phyloP scores from a whole-genome alignment of 2,888 invertebrate genomes.

The Plagiodera versicolora region DNA sequence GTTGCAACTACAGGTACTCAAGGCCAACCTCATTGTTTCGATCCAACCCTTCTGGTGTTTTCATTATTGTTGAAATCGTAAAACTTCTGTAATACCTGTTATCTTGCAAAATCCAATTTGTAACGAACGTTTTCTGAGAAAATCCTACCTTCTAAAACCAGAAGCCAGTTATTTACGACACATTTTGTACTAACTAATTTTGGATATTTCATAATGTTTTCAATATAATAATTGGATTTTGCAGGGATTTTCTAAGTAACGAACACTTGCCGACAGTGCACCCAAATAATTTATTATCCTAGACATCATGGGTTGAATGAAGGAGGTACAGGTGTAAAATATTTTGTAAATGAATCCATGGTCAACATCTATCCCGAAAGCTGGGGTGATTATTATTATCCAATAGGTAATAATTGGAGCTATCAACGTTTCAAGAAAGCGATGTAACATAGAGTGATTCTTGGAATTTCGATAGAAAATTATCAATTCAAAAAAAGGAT shows the following conservation, averaged over 20 bases:
- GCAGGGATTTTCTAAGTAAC: conserved; percentile 17
- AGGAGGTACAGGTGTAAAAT: too few relatives aligned
- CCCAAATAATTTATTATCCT: too few relatives aligned
- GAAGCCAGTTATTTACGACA: conserved; percentile 17
- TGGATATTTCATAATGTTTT: conserved; percentile 5
- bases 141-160: background rate
- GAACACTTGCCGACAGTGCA: background rate
- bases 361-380: too few relatives aligned
- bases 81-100: conserved; percentile 7
- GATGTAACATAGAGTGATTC: too few relatives aligned
- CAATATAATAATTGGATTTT: conserved; percentile 24
- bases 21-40: background rate
- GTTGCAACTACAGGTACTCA: too few relatives aligned
- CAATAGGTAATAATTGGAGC: too few relatives aligned
- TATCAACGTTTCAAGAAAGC: too few relatives aligned
- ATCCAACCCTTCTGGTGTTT: background rate
- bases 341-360: too few relatives aligned
- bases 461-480: too few relatives aligned
- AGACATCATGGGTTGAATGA: too few relatives aligned
- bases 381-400: too few relatives aligned
- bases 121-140: background rate
- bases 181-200: conserved; percentile 8
- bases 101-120: conserved; percentile 9
- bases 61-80: conserved; percentile 14
- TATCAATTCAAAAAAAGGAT: too few relatives aligned